Evolutionary conservation across 1,140 invertebrate genomes (phyloP).

Genomic region (Penaeus japonicus): DNA sequence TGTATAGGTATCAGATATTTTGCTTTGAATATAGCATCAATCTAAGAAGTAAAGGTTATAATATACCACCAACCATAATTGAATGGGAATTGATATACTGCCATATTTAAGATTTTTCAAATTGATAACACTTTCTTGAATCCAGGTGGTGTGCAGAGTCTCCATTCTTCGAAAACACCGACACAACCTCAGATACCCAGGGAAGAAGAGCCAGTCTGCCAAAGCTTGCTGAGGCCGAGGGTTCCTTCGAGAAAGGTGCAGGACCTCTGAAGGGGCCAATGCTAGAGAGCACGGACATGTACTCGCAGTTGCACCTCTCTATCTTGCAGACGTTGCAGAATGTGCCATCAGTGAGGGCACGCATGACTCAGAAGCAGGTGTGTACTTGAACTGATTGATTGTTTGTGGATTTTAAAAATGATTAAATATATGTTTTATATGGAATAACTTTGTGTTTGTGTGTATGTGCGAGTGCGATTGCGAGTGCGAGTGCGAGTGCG

Average conservation of each 20-base stretch:
- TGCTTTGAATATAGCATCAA: too few relatives aligned
- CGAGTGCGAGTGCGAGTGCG: too few relatives aligned
- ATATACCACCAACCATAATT: too few relatives aligned
- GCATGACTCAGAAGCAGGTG: constrained; percentile 51
- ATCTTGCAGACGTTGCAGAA: constrained; percentile 41
- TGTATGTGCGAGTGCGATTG: too few relatives aligned
- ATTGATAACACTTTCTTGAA: neutral
- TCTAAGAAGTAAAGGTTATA: too few relatives aligned
- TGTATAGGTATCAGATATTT: too few relatives aligned
- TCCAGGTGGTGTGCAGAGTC: constrained; percentile 48
- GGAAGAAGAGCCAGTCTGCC: constrained; percentile 14
- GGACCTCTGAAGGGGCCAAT: neutral
- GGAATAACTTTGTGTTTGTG: neutral
- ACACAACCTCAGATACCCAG: neutral
- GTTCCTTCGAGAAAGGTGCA: constrained; percentile 2
- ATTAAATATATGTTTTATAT: neutral
- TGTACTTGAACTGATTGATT: neutral
- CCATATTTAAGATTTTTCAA: neutral
- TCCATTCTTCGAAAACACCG: constrained; percentile 34
- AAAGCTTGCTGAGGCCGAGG: constrained; percentile 3
- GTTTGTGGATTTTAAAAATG: neutral
- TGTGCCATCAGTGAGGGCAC: constrained; percentile 39
- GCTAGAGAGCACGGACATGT: neutral
- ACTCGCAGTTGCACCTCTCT: constrained; percentile 41
- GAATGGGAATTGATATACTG: neutral